A percentile compares a stretch with the other conserved stretches of the same genome.
These are phyloP conservation scores for Odontamblyopus lacepedii DNA, from an alignment of 2,797 vertebrate species.

Conservation along the genomic window DNA sequence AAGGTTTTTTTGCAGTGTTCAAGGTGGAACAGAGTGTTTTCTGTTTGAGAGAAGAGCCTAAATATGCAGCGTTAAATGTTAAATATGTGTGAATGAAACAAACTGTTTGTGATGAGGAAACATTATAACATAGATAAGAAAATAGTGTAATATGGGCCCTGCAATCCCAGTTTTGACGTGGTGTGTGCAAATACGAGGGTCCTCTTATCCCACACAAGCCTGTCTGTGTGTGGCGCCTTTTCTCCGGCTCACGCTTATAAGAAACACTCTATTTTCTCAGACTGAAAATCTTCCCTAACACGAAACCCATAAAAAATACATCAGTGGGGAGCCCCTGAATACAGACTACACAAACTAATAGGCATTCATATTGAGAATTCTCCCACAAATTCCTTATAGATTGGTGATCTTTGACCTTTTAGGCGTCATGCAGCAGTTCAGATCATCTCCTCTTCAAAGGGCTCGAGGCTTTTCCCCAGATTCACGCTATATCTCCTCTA, in stretches of 20 bases:
- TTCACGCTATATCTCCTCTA: conserved; percentile 1
- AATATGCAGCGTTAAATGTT: too few relatives aligned
- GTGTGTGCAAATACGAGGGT: background rate
- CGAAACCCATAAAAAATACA: conserved; percentile 6
- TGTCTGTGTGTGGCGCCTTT: background rate
- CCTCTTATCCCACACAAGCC: background rate
- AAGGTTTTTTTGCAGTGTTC: too few relatives aligned
- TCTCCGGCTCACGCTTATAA: conserved; percentile 2
- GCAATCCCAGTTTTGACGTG: background rate
- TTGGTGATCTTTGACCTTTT: conserved; percentile 42
- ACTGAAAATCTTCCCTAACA: conserved; percentile 7
- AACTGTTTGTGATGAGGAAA: too few relatives aligned
- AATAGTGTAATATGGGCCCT: too few relatives aligned
- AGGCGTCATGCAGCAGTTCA: conserved; percentile 40
- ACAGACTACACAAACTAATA: conserved; percentile 30
- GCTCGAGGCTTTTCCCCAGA: conserved; percentile 24
- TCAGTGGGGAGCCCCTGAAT: conserved; percentile 14
- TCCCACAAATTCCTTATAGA: conserved; percentile 25
- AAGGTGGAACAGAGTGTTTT: too few relatives aligned
- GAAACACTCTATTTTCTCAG: background rate
- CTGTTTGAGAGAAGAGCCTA: too few relatives aligned
- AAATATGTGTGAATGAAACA: too few relatives aligned
- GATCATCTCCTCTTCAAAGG: conserved; percentile 53
- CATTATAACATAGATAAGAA: too few relatives aligned
- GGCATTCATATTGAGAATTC: conserved; percentile 36